Conservation (phyloP, 2,797 vertebrate species). For the Oryzias sinensis region DNA sequence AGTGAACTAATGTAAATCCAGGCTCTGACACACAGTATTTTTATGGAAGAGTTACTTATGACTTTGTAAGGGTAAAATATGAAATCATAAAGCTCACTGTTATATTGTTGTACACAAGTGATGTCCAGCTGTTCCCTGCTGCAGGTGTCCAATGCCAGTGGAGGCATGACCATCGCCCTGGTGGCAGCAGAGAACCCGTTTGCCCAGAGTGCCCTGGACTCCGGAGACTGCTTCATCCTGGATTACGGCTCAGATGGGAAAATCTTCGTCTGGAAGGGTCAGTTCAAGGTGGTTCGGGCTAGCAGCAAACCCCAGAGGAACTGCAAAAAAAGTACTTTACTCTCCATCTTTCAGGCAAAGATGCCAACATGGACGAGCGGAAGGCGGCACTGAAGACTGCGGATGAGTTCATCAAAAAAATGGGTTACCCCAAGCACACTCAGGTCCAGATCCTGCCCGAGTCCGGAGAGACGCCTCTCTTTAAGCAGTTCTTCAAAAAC, state of each 20-base stretch:
- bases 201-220: conserved; percentile 85
- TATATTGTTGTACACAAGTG: background rate
- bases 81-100: no score
- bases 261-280: conserved; percentile 99
- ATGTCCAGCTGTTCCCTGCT: background rate
- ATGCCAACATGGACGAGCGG: conserved; percentile 91
- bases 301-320: no score
- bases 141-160: conserved; percentile 89
- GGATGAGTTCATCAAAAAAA: conserved; percentile 94
- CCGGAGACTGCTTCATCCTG: conserved; percentile 95
- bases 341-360: conserved; percentile 77
- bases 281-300: conserved; percentile 3
- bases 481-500: conserved; percentile 99
- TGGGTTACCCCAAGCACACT: conserved; percentile 92
- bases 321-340: no score
- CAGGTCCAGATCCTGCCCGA: conserved; percentile 95
- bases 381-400: conserved; percentile 91
- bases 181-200: conserved; percentile 97
- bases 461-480: conserved; percentile 92
- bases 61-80: no score
- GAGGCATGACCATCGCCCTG: conserved; percentile 86
- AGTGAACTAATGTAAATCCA: no score
- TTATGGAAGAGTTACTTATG: no score
- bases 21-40: no score
- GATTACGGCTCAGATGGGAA: conserved; percentile 91